phyloP scores from a whole-genome alignment of 2,888 invertebrate genomes.

The Ichneumoninae sp. region DNA sequence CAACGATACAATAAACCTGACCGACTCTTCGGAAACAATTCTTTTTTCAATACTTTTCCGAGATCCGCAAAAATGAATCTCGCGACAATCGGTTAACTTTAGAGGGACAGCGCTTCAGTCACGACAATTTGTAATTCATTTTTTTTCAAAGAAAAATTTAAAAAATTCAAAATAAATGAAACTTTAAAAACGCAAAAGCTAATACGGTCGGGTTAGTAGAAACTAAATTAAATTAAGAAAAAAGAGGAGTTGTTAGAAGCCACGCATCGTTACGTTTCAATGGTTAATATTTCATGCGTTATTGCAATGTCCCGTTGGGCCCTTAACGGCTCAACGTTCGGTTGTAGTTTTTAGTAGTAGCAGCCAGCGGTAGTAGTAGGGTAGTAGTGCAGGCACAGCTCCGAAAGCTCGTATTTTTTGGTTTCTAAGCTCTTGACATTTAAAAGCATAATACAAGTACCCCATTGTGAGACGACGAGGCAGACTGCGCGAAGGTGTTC shows the following conservation, averaged over 20 bases:
- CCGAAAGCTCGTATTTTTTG: slow-evolving; percentile 24
- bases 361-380: slow-evolving; percentile 15
- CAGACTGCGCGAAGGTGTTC: slow-evolving; percentile 86
- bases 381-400: slow-evolving; percentile 48
- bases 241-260: slow-evolving; percentile 15
- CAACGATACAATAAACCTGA: slow-evolving; percentile 18
- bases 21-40: background rate
- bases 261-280: slow-evolving; percentile 35
- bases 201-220: background rate
- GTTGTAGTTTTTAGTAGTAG: slow-evolving; percentile 37
- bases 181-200: slow-evolving; percentile 1
- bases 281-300: slow-evolving; percentile 12
- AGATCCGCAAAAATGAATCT: background rate
- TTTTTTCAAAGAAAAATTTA: background rate
- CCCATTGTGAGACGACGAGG: slow-evolving; percentile 80
- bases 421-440: slow-evolving; percentile 62
- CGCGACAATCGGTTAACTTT: background rate
- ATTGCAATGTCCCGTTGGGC: slow-evolving; percentile 34
- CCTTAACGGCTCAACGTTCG: slow-evolving; percentile 20
- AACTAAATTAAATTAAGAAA: background rate
- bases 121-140: background rate
- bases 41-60: background rate
- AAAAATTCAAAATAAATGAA: background rate
- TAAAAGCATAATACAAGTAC: slow-evolving; percentile 78
- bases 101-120: background rate